Evolutionary conservation across 2,797 vertebrate species (phyloP).

Genomic region (Sebastes melanostomus): DNA sequence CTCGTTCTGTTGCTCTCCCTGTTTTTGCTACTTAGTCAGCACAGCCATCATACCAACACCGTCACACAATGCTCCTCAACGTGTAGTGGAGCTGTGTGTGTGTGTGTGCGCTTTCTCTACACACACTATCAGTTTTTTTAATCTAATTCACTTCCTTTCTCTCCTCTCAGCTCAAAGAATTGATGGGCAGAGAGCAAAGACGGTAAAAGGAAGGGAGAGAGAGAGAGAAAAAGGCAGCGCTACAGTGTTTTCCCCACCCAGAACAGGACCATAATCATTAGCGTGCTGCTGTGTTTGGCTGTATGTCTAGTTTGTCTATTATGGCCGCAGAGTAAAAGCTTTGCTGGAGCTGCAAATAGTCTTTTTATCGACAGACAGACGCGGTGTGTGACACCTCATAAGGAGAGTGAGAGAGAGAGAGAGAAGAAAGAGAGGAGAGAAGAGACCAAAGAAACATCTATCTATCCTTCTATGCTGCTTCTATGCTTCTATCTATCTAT

Average conservation of each 20-base stretch:
- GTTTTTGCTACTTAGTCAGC: slow-evolving; percentile 47
- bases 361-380: slow-evolving; percentile 45
- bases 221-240: neutral
- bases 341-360: slow-evolving; percentile 57
- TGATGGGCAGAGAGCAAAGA: slow-evolving; percentile 8
- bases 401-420: neutral
- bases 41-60: slow-evolving; percentile 5
- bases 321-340: slow-evolving; percentile 53
- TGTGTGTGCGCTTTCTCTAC: neutral
- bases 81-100: neutral
- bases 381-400: slow-evolving; percentile 25
- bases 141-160: slow-evolving; percentile 38
- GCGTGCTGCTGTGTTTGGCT: slow-evolving; percentile 57
- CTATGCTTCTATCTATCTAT: neutral
- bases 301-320: slow-evolving; percentile 56
- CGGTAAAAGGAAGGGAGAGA: neutral
- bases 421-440: neutral
- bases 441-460: neutral
- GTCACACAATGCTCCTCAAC: neutral
- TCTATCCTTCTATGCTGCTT: too few relatives aligned
- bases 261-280: slow-evolving; percentile 56
- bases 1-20: slow-evolving; percentile 24
- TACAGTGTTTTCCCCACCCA: neutral
- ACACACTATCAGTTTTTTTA: slow-evolving; percentile 37
- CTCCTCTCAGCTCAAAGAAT: slow-evolving; percentile 19